These are phyloP conservation scores for Luperina nickerlii DNA, from an alignment of 2,888 invertebrate genomes.

Conservation along the genomic window DNA sequence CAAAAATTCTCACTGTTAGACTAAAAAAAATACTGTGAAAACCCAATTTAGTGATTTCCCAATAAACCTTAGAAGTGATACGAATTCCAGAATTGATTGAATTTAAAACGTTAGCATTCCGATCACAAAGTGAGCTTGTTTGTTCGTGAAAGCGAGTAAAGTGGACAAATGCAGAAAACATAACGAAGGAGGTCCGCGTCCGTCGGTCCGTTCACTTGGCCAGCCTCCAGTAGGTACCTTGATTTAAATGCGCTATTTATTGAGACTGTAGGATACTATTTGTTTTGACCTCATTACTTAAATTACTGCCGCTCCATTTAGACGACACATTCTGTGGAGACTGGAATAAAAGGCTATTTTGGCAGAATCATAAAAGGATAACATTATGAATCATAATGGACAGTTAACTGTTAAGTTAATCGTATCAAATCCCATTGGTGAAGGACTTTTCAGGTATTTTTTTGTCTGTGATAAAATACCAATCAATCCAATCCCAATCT, in stretches of 20 bases:
- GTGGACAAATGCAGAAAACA: constrained; percentile 84
- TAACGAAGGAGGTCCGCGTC: constrained; percentile 77
- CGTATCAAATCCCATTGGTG: no score
- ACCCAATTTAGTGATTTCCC: constrained; percentile 59
- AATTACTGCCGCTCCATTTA: constrained; percentile 55
- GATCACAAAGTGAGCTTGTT: constrained; percentile 83
- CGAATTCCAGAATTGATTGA: constrained; percentile 66
- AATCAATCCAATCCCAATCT: no score
- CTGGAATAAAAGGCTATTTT: neutral
- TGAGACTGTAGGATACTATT: constrained; percentile 72
- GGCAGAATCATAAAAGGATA: no score
- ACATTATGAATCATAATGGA: no score
- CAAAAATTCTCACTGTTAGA: neutral
- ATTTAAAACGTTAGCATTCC: constrained; percentile 80
- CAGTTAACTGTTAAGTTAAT: no score
- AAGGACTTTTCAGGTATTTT: no score
- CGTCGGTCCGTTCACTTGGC: constrained; percentile 79
- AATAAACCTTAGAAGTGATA: constrained; percentile 58
- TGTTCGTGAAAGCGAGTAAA: constrained; percentile 85
- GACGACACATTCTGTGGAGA: constrained; percentile 19
- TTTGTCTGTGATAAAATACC: no score
- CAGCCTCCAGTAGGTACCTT: constrained; percentile 80
- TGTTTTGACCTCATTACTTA: constrained; percentile 66
- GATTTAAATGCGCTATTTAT: constrained; percentile 85
- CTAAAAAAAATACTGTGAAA: constrained; percentile 26